A percentile compares a stretch with the other conserved stretches of the same genome.
These are phyloP conservation scores for Notiomystis cincta DNA, from an alignment of 2,113 vertebrate genomes.

Conservation along the genomic window DNA sequence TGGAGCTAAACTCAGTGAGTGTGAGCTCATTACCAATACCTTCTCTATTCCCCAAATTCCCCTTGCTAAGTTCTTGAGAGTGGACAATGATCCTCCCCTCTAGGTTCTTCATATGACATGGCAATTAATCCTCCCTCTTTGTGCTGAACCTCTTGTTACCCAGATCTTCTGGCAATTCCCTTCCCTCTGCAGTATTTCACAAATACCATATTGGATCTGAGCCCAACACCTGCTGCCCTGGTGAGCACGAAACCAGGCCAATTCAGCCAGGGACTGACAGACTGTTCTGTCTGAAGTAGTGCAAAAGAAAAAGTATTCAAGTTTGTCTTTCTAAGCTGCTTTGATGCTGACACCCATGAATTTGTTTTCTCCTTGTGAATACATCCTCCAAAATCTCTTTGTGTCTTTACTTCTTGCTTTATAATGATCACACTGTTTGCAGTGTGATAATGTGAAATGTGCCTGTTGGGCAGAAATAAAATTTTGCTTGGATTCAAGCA, in stretches of 20 bases:
- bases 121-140: neutral
- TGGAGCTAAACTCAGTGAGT: neutral
- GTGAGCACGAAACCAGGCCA: neutral
- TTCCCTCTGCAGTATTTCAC: neutral
- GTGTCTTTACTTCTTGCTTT: neutral
- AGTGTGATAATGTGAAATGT: neutral
- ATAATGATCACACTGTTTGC: neutral
- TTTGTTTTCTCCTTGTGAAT: neutral
- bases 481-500: neutral
- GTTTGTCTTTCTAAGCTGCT: neutral
- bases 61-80: neutral
- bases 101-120: neutral
- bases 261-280: neutral
- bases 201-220: neutral
- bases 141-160: neutral
- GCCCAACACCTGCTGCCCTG: neutral
- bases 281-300: neutral
- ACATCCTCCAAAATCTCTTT: neutral
- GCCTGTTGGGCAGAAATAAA: neutral
- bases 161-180: neutral
- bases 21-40: neutral
- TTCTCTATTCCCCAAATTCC: neutral
- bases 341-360: neutral
- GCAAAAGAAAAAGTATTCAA: neutral
- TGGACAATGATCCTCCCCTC: neutral